Percentiles rank a stretch among this genome's conserved stretches.
Evolutionary conservation across 2,888 invertebrate genomes (phyloP).

Genomic region (Agrotis segetum): DNA sequence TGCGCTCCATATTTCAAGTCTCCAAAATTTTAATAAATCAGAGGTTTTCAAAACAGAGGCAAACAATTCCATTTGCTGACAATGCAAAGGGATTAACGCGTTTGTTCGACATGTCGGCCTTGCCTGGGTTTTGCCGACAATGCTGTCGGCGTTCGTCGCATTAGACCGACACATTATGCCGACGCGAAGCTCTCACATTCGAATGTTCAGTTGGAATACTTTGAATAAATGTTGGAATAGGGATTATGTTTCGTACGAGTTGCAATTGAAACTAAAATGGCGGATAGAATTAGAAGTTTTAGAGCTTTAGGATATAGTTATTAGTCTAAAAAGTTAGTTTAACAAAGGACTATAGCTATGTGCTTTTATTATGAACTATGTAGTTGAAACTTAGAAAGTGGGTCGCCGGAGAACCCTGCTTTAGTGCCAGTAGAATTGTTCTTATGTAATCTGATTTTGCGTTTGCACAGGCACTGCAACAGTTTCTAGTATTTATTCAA

Average conservation of each 20-base stretch:
- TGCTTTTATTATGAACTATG: neutral
- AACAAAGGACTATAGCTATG: neutral
- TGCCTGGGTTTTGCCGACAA: slow-evolving; percentile 38
- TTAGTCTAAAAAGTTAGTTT: slow-evolving; percentile 10
- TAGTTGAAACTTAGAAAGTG: slow-evolving; percentile 12
- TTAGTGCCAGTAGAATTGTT: neutral
- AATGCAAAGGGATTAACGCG: slow-evolving; percentile 42
- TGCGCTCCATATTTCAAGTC: slow-evolving; percentile 1
- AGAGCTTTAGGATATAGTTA: slow-evolving; percentile 23
- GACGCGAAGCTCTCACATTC: slow-evolving; percentile 18
- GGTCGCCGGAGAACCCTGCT: neutral
- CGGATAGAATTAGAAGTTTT: slow-evolving; percentile 8
- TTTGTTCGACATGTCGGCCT: slow-evolving; percentile 46
- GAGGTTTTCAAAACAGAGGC: slow-evolving; percentile 31
- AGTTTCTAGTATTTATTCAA: slow-evolving; percentile 10
- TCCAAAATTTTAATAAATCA: neutral
- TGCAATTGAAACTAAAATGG: slow-evolving; percentile 25
- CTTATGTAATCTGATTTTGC: slow-evolving; percentile 7
- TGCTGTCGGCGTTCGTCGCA: slow-evolving; percentile 33
- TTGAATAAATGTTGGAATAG: slow-evolving; percentile 41
- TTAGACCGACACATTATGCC: slow-evolving; percentile 43
- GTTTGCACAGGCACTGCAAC: slow-evolving; percentile 17
- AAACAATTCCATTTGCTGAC: slow-evolving; percentile 50
- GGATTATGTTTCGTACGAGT: slow-evolving; percentile 35
- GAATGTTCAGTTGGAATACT: slow-evolving; percentile 34